Percentiles rank a stretch among this genome's conserved stretches.
Conservation (phyloP, 2,888 invertebrate genomes). For the Aricia artaxerxes region DNA sequence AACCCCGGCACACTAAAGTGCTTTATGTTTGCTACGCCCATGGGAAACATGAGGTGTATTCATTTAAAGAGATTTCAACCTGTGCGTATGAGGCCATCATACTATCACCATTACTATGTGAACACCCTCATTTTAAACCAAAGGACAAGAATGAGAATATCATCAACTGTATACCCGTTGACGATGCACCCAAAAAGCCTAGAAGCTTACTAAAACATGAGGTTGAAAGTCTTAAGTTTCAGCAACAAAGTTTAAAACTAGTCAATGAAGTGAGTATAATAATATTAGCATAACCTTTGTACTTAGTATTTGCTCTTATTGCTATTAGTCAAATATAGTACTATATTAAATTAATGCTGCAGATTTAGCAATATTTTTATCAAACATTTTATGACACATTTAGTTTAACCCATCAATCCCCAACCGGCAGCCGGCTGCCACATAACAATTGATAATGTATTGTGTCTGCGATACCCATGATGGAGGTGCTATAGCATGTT, state of each 20-base stretch:
- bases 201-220: constrained; percentile 85
- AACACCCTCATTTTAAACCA: constrained; percentile 92
- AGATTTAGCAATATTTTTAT: background rate
- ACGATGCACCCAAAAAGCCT: constrained; percentile 86
- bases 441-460: too few species aligned
- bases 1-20: constrained; percentile 89
- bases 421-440: too few species aligned
- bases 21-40: constrained; percentile 94
- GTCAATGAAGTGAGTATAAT: constrained; percentile 57
- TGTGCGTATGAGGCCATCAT: constrained; percentile 97
- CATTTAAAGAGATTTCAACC: constrained; percentile 94
- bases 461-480: too few species aligned
- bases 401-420: too few species aligned
- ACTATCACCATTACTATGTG: constrained; percentile 91
- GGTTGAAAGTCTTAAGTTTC: constrained; percentile 85
- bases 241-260: constrained; percentile 78
- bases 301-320: background rate
- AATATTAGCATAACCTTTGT: background rate
- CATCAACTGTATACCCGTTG: constrained; percentile 87
- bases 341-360: background rate
- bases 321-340: background rate
- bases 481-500: too few species aligned
- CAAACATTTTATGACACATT: background rate
- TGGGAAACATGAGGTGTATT: constrained; percentile 95
- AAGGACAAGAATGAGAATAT: constrained; percentile 88